Percentiles rank a stretch among this genome's conserved stretches.
Conservation (phyloP, 2,113 vertebrate species). For the Coracopsis vasa region DNA sequence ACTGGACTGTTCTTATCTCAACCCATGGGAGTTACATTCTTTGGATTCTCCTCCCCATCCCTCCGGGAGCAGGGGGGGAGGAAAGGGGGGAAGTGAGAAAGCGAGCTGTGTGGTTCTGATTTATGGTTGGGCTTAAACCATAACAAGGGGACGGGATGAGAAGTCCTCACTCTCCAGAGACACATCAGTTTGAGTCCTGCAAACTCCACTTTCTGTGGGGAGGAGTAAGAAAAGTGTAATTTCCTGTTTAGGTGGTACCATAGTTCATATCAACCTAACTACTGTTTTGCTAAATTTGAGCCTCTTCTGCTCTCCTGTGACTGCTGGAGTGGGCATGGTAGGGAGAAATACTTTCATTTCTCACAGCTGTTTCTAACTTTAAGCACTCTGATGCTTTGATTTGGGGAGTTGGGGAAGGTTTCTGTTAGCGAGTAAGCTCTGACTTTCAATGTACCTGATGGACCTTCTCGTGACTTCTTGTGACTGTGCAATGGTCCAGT, state of each 20-base stretch:
- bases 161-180: not conserved
- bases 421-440: not conserved
- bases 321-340: accelerated
- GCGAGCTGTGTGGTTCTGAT: no score
- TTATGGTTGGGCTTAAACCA: no score
- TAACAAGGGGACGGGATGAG: not conserved
- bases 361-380: not conserved
- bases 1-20: no score
- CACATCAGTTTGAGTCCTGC: not conserved
- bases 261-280: not conserved
- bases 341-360: not conserved
- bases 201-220: not conserved
- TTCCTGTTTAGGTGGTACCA: not conserved
- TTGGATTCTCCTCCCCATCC: no score
- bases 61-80: no score
- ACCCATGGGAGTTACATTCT: no score
- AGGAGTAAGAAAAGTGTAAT: not conserved
- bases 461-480: not conserved
- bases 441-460: not conserved
- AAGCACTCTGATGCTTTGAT: not conserved
- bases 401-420: not conserved
- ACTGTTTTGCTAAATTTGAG: not conserved
- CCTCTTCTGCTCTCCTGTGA: not conserved
- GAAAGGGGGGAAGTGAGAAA: no score
- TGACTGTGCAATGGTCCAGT: accelerated